Evolutionary conservation across 1,140 invertebrate genomes (phyloP).

Genomic region (Achatina immaculata): DNA sequence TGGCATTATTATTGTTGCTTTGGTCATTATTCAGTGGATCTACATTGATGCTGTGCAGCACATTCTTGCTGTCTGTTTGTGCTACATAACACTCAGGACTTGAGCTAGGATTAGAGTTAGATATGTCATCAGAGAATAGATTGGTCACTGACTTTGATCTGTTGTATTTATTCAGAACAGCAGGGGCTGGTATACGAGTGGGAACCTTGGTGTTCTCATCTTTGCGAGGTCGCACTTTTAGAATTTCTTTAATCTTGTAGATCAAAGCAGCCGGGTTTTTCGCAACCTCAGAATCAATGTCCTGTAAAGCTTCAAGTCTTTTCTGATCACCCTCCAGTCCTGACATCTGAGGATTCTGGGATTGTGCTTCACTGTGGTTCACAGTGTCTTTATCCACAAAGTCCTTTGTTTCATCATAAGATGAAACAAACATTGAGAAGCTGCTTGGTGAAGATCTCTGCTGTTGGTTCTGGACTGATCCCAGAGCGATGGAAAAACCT

Average conservation of each 20-base stretch:
- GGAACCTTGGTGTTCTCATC: slow-evolving; percentile 46
- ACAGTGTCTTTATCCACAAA: not conserved
- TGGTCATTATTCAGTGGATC: not conserved
- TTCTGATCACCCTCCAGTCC: slow-evolving; percentile 40
- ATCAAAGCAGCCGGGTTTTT: slow-evolving; percentile 51
- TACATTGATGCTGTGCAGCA: not conserved
- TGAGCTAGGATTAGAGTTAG: not conserved
- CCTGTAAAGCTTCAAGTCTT: not conserved
- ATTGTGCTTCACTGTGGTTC: not conserved
- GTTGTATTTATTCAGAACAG: slow-evolving; percentile 42
- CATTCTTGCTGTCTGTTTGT: not conserved
- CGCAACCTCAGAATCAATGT: slow-evolving; percentile 40
- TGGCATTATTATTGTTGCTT: not conserved
- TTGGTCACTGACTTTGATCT: slow-evolving; percentile 58
- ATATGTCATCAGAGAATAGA: slow-evolving; percentile 20
- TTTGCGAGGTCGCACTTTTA: slow-evolving; percentile 56
- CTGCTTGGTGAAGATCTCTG: not conserved
- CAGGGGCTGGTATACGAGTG: slow-evolving; percentile 60
- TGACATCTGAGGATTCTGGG: not conserved
- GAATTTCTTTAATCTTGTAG: slow-evolving; percentile 63
- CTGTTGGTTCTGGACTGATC: slow-evolving; percentile 20
- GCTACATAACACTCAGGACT: not conserved
- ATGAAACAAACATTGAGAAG: not conserved
- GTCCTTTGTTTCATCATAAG: not conserved
- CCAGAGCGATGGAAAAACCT: slow-evolving; percentile 24